A percentile compares a stretch with the other conserved stretches of the same genome.
Evolutionary conservation across 2,797 vertebrate genomes (phyloP).

Genomic region (Melanotaenia pygmaea): DNA sequence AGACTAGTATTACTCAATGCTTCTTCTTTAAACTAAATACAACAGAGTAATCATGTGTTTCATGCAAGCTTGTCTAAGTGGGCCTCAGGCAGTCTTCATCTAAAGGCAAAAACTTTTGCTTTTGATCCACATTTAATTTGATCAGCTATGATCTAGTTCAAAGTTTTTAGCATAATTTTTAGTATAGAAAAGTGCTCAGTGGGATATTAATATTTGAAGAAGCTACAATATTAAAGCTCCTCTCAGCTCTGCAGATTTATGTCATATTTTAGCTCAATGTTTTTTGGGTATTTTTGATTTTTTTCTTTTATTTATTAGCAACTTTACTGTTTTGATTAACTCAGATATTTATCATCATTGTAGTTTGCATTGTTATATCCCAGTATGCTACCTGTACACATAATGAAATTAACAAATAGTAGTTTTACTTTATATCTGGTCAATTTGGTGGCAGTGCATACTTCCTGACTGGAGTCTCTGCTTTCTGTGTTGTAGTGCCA

Average conservation of each 20-base stretch:
- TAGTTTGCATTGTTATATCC: neutral
- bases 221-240: neutral
- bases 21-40: neutral
- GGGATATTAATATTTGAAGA: neutral
- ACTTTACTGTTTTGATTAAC: neutral
- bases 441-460: neutral
- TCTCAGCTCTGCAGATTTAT: neutral
- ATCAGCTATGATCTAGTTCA: neutral
- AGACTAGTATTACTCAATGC: neutral
- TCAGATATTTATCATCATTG: neutral
- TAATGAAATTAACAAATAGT: neutral
- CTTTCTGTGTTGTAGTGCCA: too few species aligned
- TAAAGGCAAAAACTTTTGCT: neutral
- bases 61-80: neutral
- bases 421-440: neutral
- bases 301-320: neutral
- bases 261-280: neutral
- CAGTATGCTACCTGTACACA: neutral
- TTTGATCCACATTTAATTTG: neutral
- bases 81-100: neutral
- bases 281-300: neutral
- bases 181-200: neutral
- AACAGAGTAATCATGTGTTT: neutral
- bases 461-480: neutral
- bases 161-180: neutral